Percentiles rank a stretch among this genome's conserved stretches.
These are phyloP conservation scores for Catagonus wagneri DNA, from an alignment of 2,113 vertebrate species.

Conservation along the genomic window DNA sequence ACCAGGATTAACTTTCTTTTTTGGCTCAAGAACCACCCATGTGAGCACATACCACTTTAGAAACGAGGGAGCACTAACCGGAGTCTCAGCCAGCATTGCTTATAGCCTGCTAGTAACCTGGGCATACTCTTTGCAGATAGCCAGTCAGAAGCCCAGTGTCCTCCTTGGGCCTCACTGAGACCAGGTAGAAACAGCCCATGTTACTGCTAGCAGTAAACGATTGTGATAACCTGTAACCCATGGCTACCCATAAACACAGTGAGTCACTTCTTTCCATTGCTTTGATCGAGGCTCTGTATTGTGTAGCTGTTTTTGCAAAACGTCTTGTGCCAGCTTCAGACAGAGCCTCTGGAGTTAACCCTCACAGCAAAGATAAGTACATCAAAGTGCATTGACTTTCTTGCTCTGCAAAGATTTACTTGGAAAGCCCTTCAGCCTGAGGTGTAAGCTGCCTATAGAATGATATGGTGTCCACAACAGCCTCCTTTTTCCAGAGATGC, in stretches of 20 bases:
- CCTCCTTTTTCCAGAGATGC: not conserved
- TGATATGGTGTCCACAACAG: not conserved
- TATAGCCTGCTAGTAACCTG: not conserved
- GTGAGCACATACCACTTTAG: not conserved
- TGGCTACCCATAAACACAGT: not conserved
- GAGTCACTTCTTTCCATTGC: not conserved
- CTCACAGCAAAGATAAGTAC: not conserved
- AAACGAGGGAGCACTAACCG: not conserved
- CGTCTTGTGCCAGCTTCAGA: not conserved
- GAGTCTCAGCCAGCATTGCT: not conserved
- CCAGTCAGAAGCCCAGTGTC: not conserved
- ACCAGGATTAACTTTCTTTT: not conserved
- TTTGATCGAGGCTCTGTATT: not conserved
- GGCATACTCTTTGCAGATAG: not conserved
- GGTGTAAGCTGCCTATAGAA: not conserved
- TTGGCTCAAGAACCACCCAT: not conserved
- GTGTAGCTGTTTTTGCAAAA: not conserved
- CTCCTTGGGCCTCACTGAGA: not conserved
- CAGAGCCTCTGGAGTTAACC: not conserved
- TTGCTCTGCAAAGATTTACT: not conserved
- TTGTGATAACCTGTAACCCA: constrained; percentile 3
- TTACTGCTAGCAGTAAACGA: not conserved
- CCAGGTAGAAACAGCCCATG: not conserved
- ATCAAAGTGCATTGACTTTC: not conserved
- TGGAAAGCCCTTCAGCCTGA: not conserved